Evolutionary conservation across 37 sponge, comb jelly and placozoan genomes (phyloP).

Genomic region (Halichondria panicea): DNA sequence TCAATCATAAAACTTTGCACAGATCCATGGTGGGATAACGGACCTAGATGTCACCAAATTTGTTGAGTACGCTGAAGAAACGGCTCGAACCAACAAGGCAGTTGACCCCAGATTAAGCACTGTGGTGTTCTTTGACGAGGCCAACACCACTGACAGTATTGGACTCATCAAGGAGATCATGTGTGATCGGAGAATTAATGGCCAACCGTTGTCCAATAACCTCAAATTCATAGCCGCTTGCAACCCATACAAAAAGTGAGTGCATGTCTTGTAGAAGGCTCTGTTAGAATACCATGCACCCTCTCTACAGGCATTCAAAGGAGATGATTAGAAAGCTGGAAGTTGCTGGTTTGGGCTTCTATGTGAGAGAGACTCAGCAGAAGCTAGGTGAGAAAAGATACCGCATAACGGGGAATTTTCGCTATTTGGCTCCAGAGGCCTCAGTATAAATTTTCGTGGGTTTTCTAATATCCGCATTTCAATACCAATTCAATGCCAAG

Average conservation of each 20-base stretch:
- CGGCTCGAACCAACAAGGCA: slow-evolving; percentile 47
- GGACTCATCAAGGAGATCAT: slow-evolving; percentile 95
- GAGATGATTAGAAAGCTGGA: slow-evolving; percentile 82
- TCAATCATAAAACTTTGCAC: background rate
- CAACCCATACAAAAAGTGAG: slow-evolving; percentile 85
- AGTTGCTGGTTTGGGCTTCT: slow-evolving; percentile 89
- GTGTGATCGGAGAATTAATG: slow-evolving; percentile 87
- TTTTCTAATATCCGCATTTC: slow-evolving; percentile 29
- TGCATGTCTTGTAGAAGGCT: background rate
- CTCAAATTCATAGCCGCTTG: slow-evolving; percentile 94
- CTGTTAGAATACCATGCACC: background rate
- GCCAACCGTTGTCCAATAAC: slow-evolving; percentile 48
- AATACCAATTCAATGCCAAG: background rate
- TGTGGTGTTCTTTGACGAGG: slow-evolving; percentile 96
- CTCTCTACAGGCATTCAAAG: slow-evolving; percentile 49
- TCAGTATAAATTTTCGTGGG: background rate
- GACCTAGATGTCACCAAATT: slow-evolving; percentile 49
- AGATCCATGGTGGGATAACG: slow-evolving; percentile 91
- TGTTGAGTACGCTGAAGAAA: slow-evolving; percentile 57
- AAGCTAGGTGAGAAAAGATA: slow-evolving; percentile 52
- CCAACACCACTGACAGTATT: slow-evolving; percentile 89
- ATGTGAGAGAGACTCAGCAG: slow-evolving; percentile 57
- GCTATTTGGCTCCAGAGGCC: background rate
- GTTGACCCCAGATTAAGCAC: slow-evolving; percentile 58
- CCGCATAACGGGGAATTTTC: background rate